These are phyloP conservation scores for Dolomedes plantarius DNA, from an alignment of 2,888 invertebrate genomes.

Conservation along the genomic window DNA sequence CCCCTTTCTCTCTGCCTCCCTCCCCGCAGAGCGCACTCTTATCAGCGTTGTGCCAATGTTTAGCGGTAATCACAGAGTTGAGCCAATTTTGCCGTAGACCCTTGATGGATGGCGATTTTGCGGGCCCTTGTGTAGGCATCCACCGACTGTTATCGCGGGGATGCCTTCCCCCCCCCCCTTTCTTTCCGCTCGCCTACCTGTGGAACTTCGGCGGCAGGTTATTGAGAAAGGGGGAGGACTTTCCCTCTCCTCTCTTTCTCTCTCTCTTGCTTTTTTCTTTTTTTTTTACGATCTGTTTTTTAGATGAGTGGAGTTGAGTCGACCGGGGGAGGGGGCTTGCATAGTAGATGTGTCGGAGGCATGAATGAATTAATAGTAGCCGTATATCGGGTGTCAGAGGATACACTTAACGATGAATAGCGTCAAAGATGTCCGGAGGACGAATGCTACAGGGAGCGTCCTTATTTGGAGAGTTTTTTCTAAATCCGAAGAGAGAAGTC, in stretches of 20 bases:
- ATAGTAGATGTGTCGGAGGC: not conserved
- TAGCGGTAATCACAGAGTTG: slow-evolving; percentile 71
- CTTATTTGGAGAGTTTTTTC: too few relatives aligned
- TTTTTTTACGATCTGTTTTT: not conserved
- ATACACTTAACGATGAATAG: too few relatives aligned
- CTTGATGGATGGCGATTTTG: slow-evolving; percentile 65
- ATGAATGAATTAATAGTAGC: too few relatives aligned
- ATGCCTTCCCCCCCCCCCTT: not conserved
- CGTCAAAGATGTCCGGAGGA: too few relatives aligned
- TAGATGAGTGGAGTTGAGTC: too few relatives aligned
- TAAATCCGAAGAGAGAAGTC: too few relatives aligned
- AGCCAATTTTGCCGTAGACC: slow-evolving; percentile 63
- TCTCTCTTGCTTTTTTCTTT: not conserved
- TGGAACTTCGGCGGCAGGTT: slow-evolving; percentile 28
- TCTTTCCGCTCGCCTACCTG: slow-evolving; percentile 47
- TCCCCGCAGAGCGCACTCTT: slow-evolving; percentile 53
- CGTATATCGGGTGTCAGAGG: too few relatives aligned
- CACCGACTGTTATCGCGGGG: slow-evolving; percentile 69
- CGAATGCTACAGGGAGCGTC: too few relatives aligned
- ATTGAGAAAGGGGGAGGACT: not conserved
- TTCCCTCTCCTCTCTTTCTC: not conserved
- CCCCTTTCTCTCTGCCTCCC: not conserved
- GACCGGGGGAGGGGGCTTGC: not conserved
- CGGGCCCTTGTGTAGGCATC: slow-evolving; percentile 44
- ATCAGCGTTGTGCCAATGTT: slow-evolving; percentile 71